Evolutionary conservation across 2,797 vertebrate species (phyloP).

Genomic region (Arnoldichthys spilopterus): DNA sequence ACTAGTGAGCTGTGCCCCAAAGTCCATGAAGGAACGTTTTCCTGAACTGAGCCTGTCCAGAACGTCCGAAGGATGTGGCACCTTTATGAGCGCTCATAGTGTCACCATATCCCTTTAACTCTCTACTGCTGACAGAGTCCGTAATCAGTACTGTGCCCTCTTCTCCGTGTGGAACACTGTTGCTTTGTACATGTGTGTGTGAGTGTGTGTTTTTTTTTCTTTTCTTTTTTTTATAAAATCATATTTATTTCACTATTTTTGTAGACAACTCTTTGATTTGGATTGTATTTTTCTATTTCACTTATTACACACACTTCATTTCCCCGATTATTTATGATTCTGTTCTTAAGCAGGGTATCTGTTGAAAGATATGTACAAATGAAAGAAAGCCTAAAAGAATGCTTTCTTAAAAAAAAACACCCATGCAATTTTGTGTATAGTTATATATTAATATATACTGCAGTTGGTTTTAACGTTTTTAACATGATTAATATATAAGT

Average conservation of each 20-base stretch:
- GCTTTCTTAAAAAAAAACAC: conserved; percentile 75
- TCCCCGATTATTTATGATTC: conserved; percentile 83
- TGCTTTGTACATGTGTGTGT: conserved; percentile 80
- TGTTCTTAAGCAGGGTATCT: conserved; percentile 86
- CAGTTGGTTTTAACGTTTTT: conserved; percentile 67
- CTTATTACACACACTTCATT: conserved; percentile 83
- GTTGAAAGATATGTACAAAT: not conserved
- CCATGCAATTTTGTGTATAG: conserved; percentile 73
- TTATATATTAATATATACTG: conserved; percentile 65
- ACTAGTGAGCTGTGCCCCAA: conserved; percentile 17
- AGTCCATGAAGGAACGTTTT: conserved; percentile 26
- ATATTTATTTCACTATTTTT: conserved; percentile 99
- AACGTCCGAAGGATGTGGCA: conserved; percentile 59
- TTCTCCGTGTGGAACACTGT: conserved; percentile 95
- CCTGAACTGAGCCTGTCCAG: not conserved
- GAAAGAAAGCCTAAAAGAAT: conserved; percentile 48
- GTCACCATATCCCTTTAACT: conserved; percentile 78
- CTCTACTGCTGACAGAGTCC: conserved; percentile 73
- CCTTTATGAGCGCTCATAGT: conserved; percentile 37
- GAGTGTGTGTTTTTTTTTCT: conserved; percentile 77
- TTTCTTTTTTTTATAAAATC: conserved; percentile 81
- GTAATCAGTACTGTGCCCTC: conserved; percentile 81
- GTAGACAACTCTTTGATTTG: conserved; percentile 95
- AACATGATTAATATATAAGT: conserved; percentile 74
- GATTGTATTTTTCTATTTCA: conserved; percentile 99